phyloP scores from a whole-genome alignment of 2,888 invertebrate species.

The Nymphalis urticae region DNA sequence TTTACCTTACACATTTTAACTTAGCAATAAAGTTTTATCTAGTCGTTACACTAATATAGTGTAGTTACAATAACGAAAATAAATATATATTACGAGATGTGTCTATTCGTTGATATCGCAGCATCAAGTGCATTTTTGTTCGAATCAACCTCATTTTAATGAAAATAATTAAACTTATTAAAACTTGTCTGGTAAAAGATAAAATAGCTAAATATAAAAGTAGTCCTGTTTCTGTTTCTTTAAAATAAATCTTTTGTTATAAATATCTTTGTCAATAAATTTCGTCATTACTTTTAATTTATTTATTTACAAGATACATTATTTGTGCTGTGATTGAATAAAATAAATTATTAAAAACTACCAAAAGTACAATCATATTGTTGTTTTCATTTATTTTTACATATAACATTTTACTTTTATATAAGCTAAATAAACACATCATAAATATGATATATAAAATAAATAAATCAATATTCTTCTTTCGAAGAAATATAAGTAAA shows the following conservation, averaged over 20 bases:
- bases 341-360: background rate
- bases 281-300: too few species aligned
- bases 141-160: background rate
- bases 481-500: conserved; percentile 1
- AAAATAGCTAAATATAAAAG: background rate
- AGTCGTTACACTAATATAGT: conserved; percentile 80
- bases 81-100: conserved; percentile 32
- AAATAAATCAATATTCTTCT: conserved; percentile 1
- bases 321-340: background rate
- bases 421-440: conserved; percentile 4
- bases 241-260: background rate
- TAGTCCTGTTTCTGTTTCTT: background rate
- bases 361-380: background rate
- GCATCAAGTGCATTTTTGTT: background rate
- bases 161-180: background rate
- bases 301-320: too few species aligned
- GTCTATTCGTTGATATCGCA: conserved; percentile 19
- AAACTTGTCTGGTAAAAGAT: background rate
- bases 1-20: conserved; percentile 56
- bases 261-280: too few species aligned
- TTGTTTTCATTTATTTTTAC: background rate
- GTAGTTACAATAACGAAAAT: conserved; percentile 59
- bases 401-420: background rate
- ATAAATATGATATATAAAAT: conserved; percentile 3
- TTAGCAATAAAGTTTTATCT: conserved; percentile 51